phyloP scores from a whole-genome alignment of 2,113 vertebrate genomes.

The Pagrus major region DNA sequence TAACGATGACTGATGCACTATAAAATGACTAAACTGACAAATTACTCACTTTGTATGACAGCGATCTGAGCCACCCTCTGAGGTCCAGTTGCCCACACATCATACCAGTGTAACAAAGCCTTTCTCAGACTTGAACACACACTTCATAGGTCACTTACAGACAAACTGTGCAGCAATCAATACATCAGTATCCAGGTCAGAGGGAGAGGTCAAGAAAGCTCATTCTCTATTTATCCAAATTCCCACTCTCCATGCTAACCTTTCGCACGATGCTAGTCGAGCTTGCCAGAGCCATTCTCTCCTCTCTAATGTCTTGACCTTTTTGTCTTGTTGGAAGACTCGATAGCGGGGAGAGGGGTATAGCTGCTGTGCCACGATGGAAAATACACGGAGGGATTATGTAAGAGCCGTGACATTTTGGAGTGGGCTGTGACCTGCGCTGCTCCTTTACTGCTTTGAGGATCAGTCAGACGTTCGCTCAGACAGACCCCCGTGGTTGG shows the following conservation, averaged over 20 bases:
- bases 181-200: slow-evolving; percentile 16
- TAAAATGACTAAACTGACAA: slow-evolving; percentile 3
- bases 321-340: slow-evolving; percentile 46
- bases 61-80: not conserved
- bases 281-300: slow-evolving; percentile 48
- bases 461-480: slow-evolving; percentile 56
- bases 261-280: slow-evolving; percentile 36
- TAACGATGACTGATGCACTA: not conserved
- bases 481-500: slow-evolving; percentile 37
- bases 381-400: slow-evolving; percentile 63
- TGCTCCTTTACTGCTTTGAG: slow-evolving; percentile 60
- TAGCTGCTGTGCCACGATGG: slow-evolving; percentile 27
- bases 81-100: slow-evolving; percentile 17
- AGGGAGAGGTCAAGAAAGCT: not conserved
- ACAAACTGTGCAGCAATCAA: slow-evolving; percentile 25
- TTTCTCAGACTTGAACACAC: not conserved
- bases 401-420: slow-evolving; percentile 77
- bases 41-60: not conserved
- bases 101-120: slow-evolving; percentile 38
- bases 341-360: slow-evolving; percentile 23
- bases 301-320: slow-evolving; percentile 66
- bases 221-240: not conserved
- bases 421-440: slow-evolving; percentile 57
- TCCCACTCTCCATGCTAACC: slow-evolving; percentile 48
- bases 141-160: slow-evolving; percentile 25